A percentile compares a stretch with the other conserved stretches of the same genome.
These are phyloP conservation scores for Fulica atra DNA, from an alignment of 2,113 vertebrate species.

Conservation along the genomic window DNA sequence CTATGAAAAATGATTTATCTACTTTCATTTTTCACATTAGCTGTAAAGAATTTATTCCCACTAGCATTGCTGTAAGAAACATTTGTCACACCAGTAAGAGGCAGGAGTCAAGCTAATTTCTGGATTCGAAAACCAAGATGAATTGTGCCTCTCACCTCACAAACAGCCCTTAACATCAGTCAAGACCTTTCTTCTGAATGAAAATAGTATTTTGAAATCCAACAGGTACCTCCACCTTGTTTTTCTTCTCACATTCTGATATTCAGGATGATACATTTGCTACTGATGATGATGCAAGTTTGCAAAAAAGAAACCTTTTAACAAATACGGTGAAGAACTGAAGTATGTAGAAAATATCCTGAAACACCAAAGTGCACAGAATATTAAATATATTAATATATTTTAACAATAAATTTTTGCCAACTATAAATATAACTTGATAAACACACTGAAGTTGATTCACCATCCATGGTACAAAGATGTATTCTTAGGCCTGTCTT, in stretches of 20 bases:
- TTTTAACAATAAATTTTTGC: background rate
- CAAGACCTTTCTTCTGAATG: background rate
- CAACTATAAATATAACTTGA: background rate
- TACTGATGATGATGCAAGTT: background rate
- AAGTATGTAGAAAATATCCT: background rate
- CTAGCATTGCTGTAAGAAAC: background rate
- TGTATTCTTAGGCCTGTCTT: background rate
- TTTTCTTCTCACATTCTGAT: background rate
- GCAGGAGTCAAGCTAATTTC: slow-evolving; percentile 17
- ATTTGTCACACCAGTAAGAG: slow-evolving; percentile 49
- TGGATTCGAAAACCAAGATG: slow-evolving; percentile 8
- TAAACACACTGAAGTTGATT: background rate
- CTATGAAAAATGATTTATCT: slow-evolving; percentile 29
- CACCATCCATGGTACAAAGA: background rate
- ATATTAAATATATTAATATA: background rate
- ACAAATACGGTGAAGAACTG: background rate
- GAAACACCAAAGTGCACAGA: background rate
- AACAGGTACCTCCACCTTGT: background rate
- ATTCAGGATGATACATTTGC: background rate
- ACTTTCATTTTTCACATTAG: slow-evolving; percentile 47
- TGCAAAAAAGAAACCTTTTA: background rate
- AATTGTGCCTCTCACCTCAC: background rate
- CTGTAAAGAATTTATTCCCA: slow-evolving; percentile 50
- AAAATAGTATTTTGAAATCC: slow-evolving; percentile 7
- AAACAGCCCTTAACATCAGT: background rate